Percentiles rank a stretch among this genome's conserved stretches.
Conservation (phyloP, 1,140 invertebrate species). For the Coptotermes formosanus region DNA sequence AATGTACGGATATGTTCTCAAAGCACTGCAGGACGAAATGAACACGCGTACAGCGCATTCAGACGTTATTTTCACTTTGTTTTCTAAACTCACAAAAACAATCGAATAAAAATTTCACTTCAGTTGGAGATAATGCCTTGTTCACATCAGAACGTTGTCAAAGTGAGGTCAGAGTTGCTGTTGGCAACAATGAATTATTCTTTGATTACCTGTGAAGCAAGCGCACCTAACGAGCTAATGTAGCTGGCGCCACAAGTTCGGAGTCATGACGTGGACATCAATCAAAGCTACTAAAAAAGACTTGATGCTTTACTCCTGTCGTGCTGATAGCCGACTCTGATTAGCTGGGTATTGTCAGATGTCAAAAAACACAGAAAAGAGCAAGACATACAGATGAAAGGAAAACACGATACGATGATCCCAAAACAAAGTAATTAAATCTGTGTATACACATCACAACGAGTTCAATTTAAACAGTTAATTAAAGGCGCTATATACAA, state of each 20-base stretch:
- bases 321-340: neutral
- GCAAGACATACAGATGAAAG: neutral
- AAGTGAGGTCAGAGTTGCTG: neutral
- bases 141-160: neutral
- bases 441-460: too few species aligned
- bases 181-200: neutral
- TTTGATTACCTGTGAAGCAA: neutral
- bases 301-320: neutral
- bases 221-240: neutral
- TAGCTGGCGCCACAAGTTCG: neutral
- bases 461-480: too few species aligned
- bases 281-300: neutral
- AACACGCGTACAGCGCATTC: too few species aligned
- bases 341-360: neutral
- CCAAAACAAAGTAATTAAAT: too few species aligned
- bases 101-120: neutral
- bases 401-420: too few species aligned
- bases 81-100: neutral
- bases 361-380: neutral
- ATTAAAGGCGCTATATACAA: too few species aligned
- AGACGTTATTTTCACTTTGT: too few species aligned
- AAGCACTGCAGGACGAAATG: too few species aligned
- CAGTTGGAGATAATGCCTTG: neutral
- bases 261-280: neutral
- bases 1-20: too few species aligned